Base-by-base conservation (phyloP, 2,797 vertebrate species). In the Rhinatrema bivittatum region DNA sequence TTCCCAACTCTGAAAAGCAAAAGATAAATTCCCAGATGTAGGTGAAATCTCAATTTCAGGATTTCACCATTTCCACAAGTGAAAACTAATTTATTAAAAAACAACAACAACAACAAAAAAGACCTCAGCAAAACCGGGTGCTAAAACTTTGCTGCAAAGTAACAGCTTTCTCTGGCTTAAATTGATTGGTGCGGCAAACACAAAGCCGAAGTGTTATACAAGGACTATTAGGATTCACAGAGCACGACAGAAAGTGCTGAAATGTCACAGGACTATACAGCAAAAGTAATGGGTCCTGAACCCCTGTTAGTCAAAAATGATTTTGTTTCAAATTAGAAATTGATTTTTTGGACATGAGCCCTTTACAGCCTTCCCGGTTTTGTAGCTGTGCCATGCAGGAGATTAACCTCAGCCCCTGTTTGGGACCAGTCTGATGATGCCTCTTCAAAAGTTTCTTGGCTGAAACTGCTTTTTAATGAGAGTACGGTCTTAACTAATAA, bases 281-380 rank as follows among this genome's bases (percentile, higher is more conserved):
- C 70, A 65, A 69, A 73, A 76, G 72, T 71, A 81, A 85, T 80
- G 74, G 78, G 70, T 78, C 76, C 63, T 76, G 68, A 81, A 85
- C 69, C 70, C 73, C 78, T 73, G 68, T 81, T 81, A 84, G 78
- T 84, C 75, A 82, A 80, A 83, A 85, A 79, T 75, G 59, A 81
- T 78, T 82, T 76, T 76, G 66, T 75, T 80, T 84, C 77, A 82
- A 82, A 85, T 84, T 78, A 82, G 79, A 84, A 86, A 85, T 82
- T 82, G 81, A 85, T 84, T 84, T 82, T 82, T 69, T 62, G 74
- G 68, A 77, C 72, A 79, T 53, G 55, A 68, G 74, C 68, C 73
- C 63, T 72, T 79, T 74, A 57, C 55, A 68, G 65, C 51, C 69
- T 78, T 70, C 62, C 13, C 43, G 72, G 70, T 74, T 77, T 65